Percentiles rank a stretch among this genome's conserved stretches.
phyloP scores from a whole-genome alignment of 2,113 vertebrate species.

The Rhinichthys klamathensis region DNA sequence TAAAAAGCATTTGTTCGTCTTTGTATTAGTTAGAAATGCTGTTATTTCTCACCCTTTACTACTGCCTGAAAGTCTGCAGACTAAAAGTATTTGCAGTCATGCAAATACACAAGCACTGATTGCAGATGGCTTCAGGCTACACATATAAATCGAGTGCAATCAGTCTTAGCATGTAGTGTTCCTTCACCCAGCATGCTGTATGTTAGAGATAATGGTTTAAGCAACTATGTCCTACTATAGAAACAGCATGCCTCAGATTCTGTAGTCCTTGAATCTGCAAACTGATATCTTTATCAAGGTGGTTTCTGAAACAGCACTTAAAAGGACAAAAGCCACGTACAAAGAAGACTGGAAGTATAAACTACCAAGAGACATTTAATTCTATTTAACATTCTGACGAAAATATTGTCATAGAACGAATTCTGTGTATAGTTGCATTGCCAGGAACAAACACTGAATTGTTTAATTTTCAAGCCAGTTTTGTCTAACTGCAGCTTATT shows the following conservation, averaged over 20 bases:
- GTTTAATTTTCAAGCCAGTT: too few species aligned
- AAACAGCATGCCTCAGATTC: slow-evolving; percentile 24
- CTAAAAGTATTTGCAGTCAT: slow-evolving; percentile 38
- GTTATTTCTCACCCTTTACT: background rate
- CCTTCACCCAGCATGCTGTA: slow-evolving; percentile 29
- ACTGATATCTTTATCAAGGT: slow-evolving; percentile 46
- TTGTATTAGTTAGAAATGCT: background rate
- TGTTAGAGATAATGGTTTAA: slow-evolving; percentile 35
- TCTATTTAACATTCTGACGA: background rate
- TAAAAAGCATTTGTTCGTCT: slow-evolving; percentile 1
- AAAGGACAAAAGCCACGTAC: background rate
- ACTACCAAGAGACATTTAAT: background rate
- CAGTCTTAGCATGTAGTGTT: slow-evolving; percentile 32
- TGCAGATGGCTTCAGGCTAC: slow-evolving; percentile 31
- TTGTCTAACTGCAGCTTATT: background rate
- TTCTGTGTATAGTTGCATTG: background rate
- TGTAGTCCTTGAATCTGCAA: slow-evolving; percentile 30
- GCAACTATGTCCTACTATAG: slow-evolving; percentile 40
- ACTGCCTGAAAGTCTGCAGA: slow-evolving; percentile 37
- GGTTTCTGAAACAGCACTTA: slow-evolving; percentile 17
- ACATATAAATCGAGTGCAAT: slow-evolving; percentile 33
- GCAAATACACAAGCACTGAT: slow-evolving; percentile 43
- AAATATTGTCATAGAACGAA: background rate
- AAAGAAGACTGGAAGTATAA: background rate
- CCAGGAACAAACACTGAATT: too few species aligned